Conservation (phyloP, 2,797 vertebrate genomes). For the Pangasius djambal region DNA sequence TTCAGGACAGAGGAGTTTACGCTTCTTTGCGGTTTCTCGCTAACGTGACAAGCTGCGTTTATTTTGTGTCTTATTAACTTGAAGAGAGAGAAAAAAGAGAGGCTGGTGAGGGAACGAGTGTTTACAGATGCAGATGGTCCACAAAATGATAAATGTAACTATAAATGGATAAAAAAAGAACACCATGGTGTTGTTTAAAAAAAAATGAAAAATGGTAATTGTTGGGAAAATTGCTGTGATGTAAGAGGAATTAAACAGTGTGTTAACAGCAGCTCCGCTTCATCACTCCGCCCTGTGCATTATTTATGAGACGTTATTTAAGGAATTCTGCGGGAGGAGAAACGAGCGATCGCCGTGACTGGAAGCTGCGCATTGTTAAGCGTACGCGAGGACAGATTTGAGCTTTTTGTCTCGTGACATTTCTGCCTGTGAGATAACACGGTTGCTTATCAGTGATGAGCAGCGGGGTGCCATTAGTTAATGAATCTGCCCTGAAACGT, state of each 20-base stretch:
- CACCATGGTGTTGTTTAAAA: background rate
- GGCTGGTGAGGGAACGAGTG: too few relatives aligned
- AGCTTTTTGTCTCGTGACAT: background rate
- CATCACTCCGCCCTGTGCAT: background rate
- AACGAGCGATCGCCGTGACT: too few relatives aligned
- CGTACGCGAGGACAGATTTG: background rate
- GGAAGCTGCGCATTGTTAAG: background rate
- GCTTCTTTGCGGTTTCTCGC: too few relatives aligned
- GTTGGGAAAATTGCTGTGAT: background rate
- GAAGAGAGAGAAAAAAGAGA: too few relatives aligned
- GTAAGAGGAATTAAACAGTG: too few relatives aligned
- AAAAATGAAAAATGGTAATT: background rate
- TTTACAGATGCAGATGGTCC: too few relatives aligned
- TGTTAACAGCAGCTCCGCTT: background rate
- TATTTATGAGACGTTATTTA: background rate
- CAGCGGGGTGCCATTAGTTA: slow-evolving; percentile 33
- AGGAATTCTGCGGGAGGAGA: background rate
- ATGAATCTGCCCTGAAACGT: slow-evolving; percentile 13
- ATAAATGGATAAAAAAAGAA: background rate
- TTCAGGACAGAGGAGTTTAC: background rate
- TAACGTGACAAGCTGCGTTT: too few relatives aligned
- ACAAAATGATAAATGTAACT: background rate
- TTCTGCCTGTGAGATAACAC: slow-evolving; percentile 1
- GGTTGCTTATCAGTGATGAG: slow-evolving; percentile 1
- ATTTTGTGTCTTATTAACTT: too few relatives aligned